phyloP scores from a whole-genome alignment of 2,888 invertebrate genomes.

The Tholera decimalis region DNA sequence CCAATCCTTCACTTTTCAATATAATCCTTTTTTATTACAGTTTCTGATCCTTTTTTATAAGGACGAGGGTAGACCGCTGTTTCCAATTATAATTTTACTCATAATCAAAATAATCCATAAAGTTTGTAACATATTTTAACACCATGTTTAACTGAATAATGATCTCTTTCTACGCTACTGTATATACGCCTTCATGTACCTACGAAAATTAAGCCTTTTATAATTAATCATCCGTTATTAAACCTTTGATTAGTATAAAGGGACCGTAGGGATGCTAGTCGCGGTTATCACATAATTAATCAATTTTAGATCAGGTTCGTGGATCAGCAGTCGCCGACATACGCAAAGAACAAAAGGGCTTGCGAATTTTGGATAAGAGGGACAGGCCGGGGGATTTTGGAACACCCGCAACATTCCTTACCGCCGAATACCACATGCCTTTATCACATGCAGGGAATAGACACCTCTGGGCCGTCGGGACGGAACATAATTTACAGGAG shows the following conservation, averaged over 20 bases:
- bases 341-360: slow-evolving; percentile 95
- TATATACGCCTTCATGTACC: neutral
- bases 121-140: neutral
- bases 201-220: slow-evolving; percentile 9
- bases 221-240: slow-evolving; percentile 44
- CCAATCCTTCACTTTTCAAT: slow-evolving; percentile 61
- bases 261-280: slow-evolving; percentile 61
- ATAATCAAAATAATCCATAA: slow-evolving; percentile 3
- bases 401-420: slow-evolving; percentile 96
- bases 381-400: slow-evolving; percentile 94
- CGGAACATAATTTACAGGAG: slow-evolving; percentile 90
- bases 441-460: slow-evolving; percentile 94
- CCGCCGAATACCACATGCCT: slow-evolving; percentile 97
- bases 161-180: neutral
- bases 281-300: slow-evolving; percentile 74
- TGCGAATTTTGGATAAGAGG: slow-evolving; percentile 97
- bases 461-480: slow-evolving; percentile 91
- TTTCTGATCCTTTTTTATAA: slow-evolving; percentile 31
- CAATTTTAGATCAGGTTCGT: slow-evolving; percentile 95
- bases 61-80: neutral
- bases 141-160: neutral
- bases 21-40: slow-evolving; percentile 44
- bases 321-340: slow-evolving; percentile 95
- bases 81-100: slow-evolving; percentile 10
- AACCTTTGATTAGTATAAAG: slow-evolving; percentile 62